A percentile compares a stretch with the other conserved stretches of the same genome.
Conservation (phyloP, 64 coral and sea anemone genomes). For the Montipora cactus region DNA sequence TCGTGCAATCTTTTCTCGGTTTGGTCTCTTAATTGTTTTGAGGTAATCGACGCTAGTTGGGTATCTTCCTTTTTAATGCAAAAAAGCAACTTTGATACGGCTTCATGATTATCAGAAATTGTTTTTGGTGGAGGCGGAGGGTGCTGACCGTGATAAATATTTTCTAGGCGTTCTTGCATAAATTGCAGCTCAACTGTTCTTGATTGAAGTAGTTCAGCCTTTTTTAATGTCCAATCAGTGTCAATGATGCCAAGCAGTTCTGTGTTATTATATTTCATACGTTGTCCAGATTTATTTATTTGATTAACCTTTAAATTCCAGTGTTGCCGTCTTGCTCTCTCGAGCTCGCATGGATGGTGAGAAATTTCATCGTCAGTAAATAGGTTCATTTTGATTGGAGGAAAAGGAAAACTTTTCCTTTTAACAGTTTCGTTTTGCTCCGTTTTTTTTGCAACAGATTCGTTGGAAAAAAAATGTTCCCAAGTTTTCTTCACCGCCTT, state of each 20-base stretch:
- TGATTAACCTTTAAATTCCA: not conserved
- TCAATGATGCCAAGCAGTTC: constrained; percentile 1
- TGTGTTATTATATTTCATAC: not conserved
- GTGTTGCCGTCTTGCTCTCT: not conserved
- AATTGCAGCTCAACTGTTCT: not conserved
- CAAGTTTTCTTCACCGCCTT: not conserved
- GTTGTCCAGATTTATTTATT: not conserved
- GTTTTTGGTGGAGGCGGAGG: not conserved
- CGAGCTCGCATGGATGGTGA: not conserved
- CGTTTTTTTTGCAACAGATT: not conserved
- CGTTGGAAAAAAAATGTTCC: not conserved
- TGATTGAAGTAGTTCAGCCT: not conserved
- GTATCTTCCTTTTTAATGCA: not conserved
- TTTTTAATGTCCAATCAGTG: not conserved
- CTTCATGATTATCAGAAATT: not conserved
- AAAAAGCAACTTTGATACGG: not conserved
- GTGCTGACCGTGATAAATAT: not conserved
- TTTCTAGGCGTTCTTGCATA: constrained; percentile 1
- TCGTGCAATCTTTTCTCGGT: not conserved
- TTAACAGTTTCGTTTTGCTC: not conserved
- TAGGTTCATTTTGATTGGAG: not conserved
- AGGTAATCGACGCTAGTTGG: not conserved
- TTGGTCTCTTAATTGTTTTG: not conserved
- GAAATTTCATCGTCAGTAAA: not conserved
- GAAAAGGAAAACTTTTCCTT: not conserved